Conservation (phyloP, 1,140 invertebrate species). For the Aphelenchoides besseyi region DNA sequence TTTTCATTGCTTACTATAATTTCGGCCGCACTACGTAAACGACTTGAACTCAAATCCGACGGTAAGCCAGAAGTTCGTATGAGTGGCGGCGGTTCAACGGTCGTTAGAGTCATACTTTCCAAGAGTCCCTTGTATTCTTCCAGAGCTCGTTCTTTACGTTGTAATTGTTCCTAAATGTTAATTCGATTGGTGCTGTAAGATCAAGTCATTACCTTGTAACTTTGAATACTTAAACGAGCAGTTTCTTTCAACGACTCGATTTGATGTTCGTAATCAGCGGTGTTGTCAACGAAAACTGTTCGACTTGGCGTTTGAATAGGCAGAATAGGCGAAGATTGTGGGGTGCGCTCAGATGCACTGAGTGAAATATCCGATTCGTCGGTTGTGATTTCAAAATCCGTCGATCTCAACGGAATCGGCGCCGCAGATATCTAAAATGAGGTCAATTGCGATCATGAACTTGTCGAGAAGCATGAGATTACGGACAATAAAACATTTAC, state of each 20-base stretch:
- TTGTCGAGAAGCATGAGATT: background rate
- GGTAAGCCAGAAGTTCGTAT: background rate
- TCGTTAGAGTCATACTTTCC: background rate
- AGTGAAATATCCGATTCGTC: background rate
- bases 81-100: background rate
- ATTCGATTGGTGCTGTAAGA: too few species aligned
- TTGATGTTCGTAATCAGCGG: constrained; percentile 25
- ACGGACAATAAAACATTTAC: too few species aligned
- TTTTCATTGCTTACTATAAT: background rate
- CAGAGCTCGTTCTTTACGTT: constrained; percentile 28
- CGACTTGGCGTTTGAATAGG: background rate
- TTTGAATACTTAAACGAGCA: constrained; percentile 27
- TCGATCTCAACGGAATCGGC: background rate
- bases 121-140: constrained; percentile 23
- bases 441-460: background rate
- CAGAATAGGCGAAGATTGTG: background rate
- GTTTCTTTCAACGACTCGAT: constrained; percentile 28
- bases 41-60: constrained; percentile 3
- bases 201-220: constrained; percentile 25
- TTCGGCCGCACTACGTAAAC: background rate
- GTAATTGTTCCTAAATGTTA: constrained; percentile 27
- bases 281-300: constrained; percentile 32
- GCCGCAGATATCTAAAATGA: background rate
- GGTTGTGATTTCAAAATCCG: background rate
- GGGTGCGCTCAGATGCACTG: background rate